Evolutionary conservation across 1,140 invertebrate genomes (phyloP).

Genomic region (Drosophila pseudoananassae): DNA sequence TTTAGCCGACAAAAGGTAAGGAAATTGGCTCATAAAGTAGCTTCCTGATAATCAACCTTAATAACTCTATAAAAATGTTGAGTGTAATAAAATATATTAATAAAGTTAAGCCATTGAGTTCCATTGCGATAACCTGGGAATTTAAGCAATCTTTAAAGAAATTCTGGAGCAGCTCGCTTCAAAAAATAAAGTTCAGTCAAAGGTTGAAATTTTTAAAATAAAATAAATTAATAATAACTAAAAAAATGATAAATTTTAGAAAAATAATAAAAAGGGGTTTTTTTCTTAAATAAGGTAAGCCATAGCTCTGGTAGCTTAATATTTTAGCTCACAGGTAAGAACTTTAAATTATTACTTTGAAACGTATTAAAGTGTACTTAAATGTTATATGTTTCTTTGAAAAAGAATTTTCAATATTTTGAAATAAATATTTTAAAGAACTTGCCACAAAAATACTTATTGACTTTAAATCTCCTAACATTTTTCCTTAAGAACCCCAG

Average conservation of each 20-base stretch:
- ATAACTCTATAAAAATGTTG: slow-evolving; percentile 9
- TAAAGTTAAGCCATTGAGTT: slow-evolving; percentile 2
- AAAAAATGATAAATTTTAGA: too few relatives aligned
- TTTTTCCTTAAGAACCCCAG: too few relatives aligned
- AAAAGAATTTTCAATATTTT: too few relatives aligned
- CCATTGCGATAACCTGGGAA: background rate
- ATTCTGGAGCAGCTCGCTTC: too few relatives aligned
- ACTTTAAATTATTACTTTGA: background rate
- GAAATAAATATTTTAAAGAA: background rate
- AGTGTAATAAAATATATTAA: slow-evolving; percentile 28
- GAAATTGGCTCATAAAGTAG: slow-evolving; percentile 35
- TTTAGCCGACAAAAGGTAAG: slow-evolving; percentile 4
- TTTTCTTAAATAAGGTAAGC: too few relatives aligned
- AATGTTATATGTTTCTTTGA: background rate
- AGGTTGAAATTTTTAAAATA: too few relatives aligned
- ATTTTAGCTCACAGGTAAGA: background rate
- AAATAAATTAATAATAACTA: background rate
- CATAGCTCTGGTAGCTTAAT: too few relatives aligned
- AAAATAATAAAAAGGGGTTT: too few relatives aligned
- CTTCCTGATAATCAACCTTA: slow-evolving; percentile 23
- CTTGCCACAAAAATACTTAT: too few relatives aligned
- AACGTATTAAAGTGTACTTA: background rate
- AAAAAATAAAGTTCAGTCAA: too few relatives aligned
- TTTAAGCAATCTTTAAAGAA: background rate
- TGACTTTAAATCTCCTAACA: too few relatives aligned